These are phyloP conservation scores for Nyctibius bracteatus DNA, from an alignment of 2,113 vertebrate species.

Conservation along the genomic window DNA sequence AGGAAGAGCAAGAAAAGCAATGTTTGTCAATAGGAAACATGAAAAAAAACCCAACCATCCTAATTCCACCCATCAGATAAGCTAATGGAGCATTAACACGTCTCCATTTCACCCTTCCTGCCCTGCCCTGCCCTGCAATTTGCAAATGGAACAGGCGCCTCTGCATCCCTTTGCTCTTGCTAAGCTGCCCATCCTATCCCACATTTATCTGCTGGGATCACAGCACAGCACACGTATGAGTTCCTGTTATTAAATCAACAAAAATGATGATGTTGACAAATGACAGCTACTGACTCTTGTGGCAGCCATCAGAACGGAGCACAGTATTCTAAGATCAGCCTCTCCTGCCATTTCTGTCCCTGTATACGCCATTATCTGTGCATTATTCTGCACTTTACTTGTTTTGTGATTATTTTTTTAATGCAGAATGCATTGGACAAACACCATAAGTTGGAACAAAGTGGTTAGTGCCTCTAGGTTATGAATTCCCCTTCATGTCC, in stretches of 20 bases:
- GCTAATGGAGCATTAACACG: neutral
- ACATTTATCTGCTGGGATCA: neutral
- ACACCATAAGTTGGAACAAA: neutral
- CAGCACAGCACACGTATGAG: neutral
- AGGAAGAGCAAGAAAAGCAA: neutral
- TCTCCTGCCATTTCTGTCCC: neutral
- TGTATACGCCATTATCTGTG: neutral
- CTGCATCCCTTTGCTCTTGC: neutral
- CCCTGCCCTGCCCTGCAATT: constrained; percentile 36
- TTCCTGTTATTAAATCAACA: neutral
- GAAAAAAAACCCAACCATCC: neutral
- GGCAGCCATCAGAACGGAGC: neutral
- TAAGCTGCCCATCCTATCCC: neutral
- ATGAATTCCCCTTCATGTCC: neutral
- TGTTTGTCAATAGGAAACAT: neutral
- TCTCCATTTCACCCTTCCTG: constrained; percentile 41
- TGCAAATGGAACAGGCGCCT: neutral
- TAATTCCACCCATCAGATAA: neutral
- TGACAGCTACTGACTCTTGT: neutral
- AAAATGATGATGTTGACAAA: neutral
- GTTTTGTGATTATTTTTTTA: neutral
- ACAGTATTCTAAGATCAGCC: neutral
- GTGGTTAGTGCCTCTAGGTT: neutral
- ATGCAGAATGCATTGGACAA: neutral
- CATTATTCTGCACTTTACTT: neutral